Conservation (phyloP, 1,140 invertebrate genomes). For the Drosophila arawakana region DNA sequence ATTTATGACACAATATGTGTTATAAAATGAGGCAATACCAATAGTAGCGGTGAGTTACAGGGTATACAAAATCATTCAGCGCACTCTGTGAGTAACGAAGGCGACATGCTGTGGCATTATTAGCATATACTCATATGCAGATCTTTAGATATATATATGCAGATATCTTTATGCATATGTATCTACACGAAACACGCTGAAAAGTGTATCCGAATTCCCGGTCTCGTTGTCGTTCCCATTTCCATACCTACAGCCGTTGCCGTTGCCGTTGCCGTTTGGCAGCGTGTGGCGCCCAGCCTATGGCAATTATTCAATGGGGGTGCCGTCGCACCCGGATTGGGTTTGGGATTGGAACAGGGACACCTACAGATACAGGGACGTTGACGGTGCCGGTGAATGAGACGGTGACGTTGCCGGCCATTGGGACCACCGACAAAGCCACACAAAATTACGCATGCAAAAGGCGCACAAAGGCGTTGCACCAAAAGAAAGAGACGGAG, state of each 20-base stretch:
- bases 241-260: background rate
- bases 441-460: slow-evolving; percentile 73
- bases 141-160: slow-evolving; percentile 29
- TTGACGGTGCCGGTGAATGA: background rate
- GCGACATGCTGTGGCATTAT: slow-evolving; percentile 72
- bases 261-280: slow-evolving; percentile 12
- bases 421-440: slow-evolving; percentile 62
- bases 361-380: no score
- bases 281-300: slow-evolving; percentile 77
- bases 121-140: slow-evolving; percentile 60
- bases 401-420: slow-evolving; percentile 33
- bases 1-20: background rate
- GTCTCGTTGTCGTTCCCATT: background rate
- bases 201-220: slow-evolving; percentile 34
- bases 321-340: slow-evolving; percentile 59
- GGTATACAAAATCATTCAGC: slow-evolving; percentile 31
- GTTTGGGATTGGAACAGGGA: slow-evolving; percentile 23
- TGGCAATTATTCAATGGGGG: slow-evolving; percentile 81
- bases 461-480: slow-evolving; percentile 73
- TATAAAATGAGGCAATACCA: background rate
- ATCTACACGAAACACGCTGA: slow-evolving; percentile 29
- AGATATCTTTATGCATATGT: slow-evolving; percentile 37
- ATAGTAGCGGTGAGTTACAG: background rate
- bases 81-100: slow-evolving; percentile 75
- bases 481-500: slow-evolving; percentile 40